Conservation (phyloP, 2,113 vertebrate genomes). For the Caretta caretta region DNA sequence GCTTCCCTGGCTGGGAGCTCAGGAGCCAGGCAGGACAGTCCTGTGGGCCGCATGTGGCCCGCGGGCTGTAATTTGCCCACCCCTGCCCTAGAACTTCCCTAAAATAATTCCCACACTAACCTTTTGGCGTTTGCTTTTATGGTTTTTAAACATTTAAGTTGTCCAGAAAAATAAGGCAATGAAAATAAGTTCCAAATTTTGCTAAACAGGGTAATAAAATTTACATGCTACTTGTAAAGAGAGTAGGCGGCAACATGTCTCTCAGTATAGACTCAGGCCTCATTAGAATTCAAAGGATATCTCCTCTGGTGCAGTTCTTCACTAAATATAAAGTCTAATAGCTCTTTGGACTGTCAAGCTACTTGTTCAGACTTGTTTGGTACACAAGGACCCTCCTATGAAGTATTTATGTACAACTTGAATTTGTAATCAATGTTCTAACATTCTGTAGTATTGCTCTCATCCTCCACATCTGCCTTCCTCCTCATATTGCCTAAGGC, state of each 20-base stretch:
- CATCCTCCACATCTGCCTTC: not conserved
- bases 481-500: accelerated
- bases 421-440: not conserved
- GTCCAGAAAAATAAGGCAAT: not conserved
- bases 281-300: not conserved
- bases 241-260: too few species aligned
- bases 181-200: not conserved
- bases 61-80: too few species aligned
- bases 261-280: accelerated
- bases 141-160: not conserved
- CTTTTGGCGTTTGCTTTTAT: accelerated
- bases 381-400: accelerated
- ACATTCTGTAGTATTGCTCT: accelerated
- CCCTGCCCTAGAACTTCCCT: not conserved
- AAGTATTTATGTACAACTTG: accelerated
- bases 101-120: not conserved
- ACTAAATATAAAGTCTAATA: accelerated
- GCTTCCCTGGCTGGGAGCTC: too few species aligned
- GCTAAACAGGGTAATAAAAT: not conserved
- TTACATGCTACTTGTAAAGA: accelerated
- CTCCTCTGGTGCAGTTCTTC: not conserved
- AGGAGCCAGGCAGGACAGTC: too few species aligned
- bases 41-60: too few species aligned
- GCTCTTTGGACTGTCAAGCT: accelerated
- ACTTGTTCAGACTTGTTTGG: accelerated